Evolutionary conservation across 2,888 invertebrate genomes (phyloP).

Genomic region (Gandaritis pyraliata): DNA sequence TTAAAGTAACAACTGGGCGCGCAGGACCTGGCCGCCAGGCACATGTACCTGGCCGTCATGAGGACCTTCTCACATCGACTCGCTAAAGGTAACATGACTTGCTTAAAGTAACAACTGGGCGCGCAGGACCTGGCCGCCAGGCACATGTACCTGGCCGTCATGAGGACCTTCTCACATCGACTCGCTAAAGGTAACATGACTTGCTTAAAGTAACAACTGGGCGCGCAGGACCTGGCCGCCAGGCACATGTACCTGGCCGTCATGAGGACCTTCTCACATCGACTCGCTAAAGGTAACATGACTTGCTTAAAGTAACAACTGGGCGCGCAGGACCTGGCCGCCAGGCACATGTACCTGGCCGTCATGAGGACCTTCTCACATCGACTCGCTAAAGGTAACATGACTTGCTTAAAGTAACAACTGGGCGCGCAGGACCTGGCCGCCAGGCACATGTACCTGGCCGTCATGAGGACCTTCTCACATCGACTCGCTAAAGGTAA

Average conservation of each 20-base stretch:
- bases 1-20: conserved; percentile 84
- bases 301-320: conserved; percentile 69
- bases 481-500: conserved; percentile 87
- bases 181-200: conserved; percentile 84
- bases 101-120: conserved; percentile 78
- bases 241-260: conserved; percentile 95
- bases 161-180: conserved; percentile 92
- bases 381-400: conserved; percentile 85
- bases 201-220: conserved; percentile 73
- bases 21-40: conserved; percentile 89
- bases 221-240: conserved; percentile 89
- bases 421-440: conserved; percentile 89
- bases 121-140: conserved; percentile 90
- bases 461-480: conserved; percentile 94
- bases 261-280: conserved; percentile 92
- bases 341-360: conserved; percentile 93
- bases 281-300: conserved; percentile 85
- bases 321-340: conserved; percentile 89
- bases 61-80: conserved; percentile 91
- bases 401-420: conserved; percentile 62
- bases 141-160: conserved; percentile 95
- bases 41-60: conserved; percentile 96
- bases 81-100: conserved; percentile 80
- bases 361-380: conserved; percentile 95
- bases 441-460: conserved; percentile 93